Base-by-base conservation (phyloP, 2,797 vertebrate species). In the Microctenopoma stevenorrisi region DNA sequence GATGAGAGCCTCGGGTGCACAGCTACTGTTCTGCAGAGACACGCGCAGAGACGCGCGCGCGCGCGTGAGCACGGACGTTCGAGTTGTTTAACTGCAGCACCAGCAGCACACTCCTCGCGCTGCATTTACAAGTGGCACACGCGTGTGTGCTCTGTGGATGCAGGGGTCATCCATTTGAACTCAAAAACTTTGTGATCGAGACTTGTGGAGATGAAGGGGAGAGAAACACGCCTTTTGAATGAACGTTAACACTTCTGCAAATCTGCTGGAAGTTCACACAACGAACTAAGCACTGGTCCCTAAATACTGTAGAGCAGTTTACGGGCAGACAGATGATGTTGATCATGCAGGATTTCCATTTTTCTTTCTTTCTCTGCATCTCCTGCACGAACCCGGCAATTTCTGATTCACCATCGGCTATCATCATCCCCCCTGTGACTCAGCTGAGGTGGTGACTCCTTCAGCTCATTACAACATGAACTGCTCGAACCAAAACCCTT, bases 1-100 rank as follows among this genome's bases (percentile, higher is more conserved):
- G 88, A 92, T 58, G 73, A 76, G 74, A 80, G 89, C 91, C 91
- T 67, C 6, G 76, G 82, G 70, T 88, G 89, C 88, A 88, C 89
- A 86, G 91, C 91, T 92, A 90, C 90, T 91, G 90, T 92, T 92
- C 85, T 89, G 84, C 85, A 83, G 22, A 22, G 22, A 74, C 67
- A 74, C 52, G 73, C 67, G 71, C 57, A 59, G 61, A 65, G 48
- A 72, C 55, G 35, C 64, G 64, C 15, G 13, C 78, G 2, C 22
- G 22, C 33, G 53, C 54, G 83, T 53, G 54, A 75, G 69, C 69
- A 76, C 62, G 12, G 57, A 68, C 48, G 81, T 81, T 84, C 58
- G 65, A 64, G 74, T 70, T 74, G 68, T 84, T 85, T 75, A 78
- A 80, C 60, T 80, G 69, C 30, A 37, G 48, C 49, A 53, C 63